Conservation (phyloP, 2,888 invertebrate species). For the Caenorhabditis doughertyi region DNA sequence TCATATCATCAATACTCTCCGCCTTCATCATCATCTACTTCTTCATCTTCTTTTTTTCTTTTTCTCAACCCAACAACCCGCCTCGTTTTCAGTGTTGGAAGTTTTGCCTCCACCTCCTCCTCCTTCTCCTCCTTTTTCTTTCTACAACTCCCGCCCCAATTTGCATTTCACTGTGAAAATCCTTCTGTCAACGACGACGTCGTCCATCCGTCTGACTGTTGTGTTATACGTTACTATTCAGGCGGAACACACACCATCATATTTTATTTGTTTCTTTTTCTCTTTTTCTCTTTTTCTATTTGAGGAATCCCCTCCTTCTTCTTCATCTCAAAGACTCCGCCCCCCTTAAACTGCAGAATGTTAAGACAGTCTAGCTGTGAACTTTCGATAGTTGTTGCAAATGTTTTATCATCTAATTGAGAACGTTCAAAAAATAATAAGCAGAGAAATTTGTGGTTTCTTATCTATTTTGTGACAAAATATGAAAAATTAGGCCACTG, state of each 20-base stretch:
- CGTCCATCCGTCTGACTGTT: conserved; percentile 43
- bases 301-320: conserved; percentile 4
- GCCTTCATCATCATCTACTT: conserved; percentile 9
- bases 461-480: conserved; percentile 10
- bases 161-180: conserved; percentile 52
- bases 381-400: conserved; percentile 1
- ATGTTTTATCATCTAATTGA: conserved; percentile 6
- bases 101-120: conserved; percentile 3
- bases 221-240: conserved; percentile 61
- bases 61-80: not conserved
- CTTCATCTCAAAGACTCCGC: conserved; percentile 4
- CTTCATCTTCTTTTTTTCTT: conserved; percentile 4
- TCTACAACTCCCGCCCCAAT: conserved; percentile 52
- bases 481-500: not conserved
- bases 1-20: conserved; percentile 33
- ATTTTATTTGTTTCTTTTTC: conserved; percentile 45
- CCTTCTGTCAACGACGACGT: conserved; percentile 24
- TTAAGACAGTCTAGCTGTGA: conserved; percentile 15
- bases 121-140: conserved; percentile 11
- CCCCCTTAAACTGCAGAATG: not conserved
- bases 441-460: conserved; percentile 20
- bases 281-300: conserved; percentile 18
- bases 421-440: not conserved
- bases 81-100: conserved; percentile 11
- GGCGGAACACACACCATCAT: conserved; percentile 54